Evolutionary conservation across 2,797 vertebrate species (phyloP), one percentile per base, ranked within the genome.

Genomic region (Paguma larvata): DNA sequence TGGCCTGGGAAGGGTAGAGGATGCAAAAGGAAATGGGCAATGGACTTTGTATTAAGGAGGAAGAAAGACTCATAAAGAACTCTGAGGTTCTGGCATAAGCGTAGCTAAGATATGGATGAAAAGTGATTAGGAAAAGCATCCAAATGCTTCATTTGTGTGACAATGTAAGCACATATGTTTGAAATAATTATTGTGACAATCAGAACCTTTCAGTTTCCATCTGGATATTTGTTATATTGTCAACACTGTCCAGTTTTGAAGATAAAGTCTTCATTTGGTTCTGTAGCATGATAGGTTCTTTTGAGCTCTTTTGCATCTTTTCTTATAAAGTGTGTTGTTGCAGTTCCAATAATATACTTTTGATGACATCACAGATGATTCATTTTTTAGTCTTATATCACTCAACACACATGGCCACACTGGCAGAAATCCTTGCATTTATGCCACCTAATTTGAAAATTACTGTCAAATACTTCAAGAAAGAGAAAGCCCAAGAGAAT

Each of bases 371-470:
- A 86, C 92, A 44, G 18, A 65, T 68, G 32, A 68, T 23, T 79
- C 41, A 77, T 79, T 53, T 56, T 63, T 32, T 23, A 15, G 34
- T 77, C 30, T 89, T 32, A 25, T 3, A 14, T 92, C 72, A 79
- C 70, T 95, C 90, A 88, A 30, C 48, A 70, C 53, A 62, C 48
- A 62, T 44, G 75, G 38, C 79, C n/a, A 32, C 38, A 2, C 14
- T 85, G 86, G 89, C 87, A 84, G 63, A 90, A 70, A 80, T 79
- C 78, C 82, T 11, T 92, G 59, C 82, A 48, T 86, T 92, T 92
- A 38, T 68, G 72, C 65, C 53, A 65, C 92, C 67, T 94, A 79
- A 96, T 97, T 95, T 92, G 93, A 95, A 97, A 95, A 95, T 38
- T 62, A 63, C 91, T 96, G 84, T 97, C 80, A 95, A 95, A 94